Evolutionary conservation across 1,140 invertebrate species (phyloP), one percentile per base, ranked within the genome.

Genomic region (Penaeus indicus): DNA sequence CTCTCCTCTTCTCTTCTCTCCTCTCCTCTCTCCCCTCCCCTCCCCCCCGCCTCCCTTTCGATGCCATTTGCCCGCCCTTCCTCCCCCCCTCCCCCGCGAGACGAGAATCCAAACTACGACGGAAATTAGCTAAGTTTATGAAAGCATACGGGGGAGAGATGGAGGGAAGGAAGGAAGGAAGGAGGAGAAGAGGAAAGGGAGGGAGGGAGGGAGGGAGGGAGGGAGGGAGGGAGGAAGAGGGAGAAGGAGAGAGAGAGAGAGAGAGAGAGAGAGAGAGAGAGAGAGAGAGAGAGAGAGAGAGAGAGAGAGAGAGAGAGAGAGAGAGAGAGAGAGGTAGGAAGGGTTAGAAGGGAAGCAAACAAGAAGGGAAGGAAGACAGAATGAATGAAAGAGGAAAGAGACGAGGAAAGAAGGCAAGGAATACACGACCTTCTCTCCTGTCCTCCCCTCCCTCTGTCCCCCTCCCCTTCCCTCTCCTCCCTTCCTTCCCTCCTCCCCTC

Each of bases 301-400:
- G 19, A 22, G 27, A 61, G 54, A 60, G 54, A 81, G 79, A 61
- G 54, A 60, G 79, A 61, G 54, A 60, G 54, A 81, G 54, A 61
- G 54, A 61, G 54, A 61, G 54, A 60, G 54, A 61, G 79, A 81
- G 54, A 25, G 54, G n/a, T 21, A 61, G 79, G 62, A 60, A 60
- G 54, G 62, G 42, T 25, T 22, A n/a, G 79, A 22, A 22, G 62
- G 54, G n/a, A 60, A 81, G 79, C 13, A 7, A 25, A 7, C 0
- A 21, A 69, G 72, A 86, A 62, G 77, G 85, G 62, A n/a, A 27
- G 61, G 38, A 60, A 64, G 83, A 72, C 32, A 42, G 69, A 72
- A 32, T 13, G 69, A 72, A 32, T 11, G 8, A 25, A 22, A 19
- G 13, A 63, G 25, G 3, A 21, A 61, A 47, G 32, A 54, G 19